These are phyloP conservation scores for Pelobates fuscus DNA, from an alignment of 2,113 vertebrate genomes.

Conservation along the genomic window DNA sequence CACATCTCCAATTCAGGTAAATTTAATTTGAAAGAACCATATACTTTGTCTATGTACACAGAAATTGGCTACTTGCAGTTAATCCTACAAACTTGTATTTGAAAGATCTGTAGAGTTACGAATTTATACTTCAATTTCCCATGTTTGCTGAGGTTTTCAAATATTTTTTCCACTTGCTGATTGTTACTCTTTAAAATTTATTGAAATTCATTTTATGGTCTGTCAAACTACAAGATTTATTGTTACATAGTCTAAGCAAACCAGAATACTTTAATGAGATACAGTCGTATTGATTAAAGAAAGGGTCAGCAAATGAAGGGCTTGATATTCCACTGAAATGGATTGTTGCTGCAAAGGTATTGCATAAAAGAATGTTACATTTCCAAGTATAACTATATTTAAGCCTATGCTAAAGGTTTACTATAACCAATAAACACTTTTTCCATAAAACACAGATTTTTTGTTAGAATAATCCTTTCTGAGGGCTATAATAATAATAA, in stretches of 20 bases:
- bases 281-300: conserved; percentile 49
- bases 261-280: conserved; percentile 51
- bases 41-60: background rate
- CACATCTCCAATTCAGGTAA: background rate
- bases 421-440: too few relatives aligned
- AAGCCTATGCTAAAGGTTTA: too few relatives aligned
- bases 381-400: too few relatives aligned
- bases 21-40: background rate
- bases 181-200: conserved; percentile 49
- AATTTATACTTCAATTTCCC: conserved; percentile 48
- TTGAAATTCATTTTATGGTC: conserved; percentile 50
- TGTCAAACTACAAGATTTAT: conserved; percentile 50
- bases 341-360: conserved; percentile 29
- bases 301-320: conserved; percentile 47
- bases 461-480: too few relatives aligned
- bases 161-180: conserved; percentile 46
- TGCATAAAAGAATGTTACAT: too few relatives aligned
- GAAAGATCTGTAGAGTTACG: conserved; percentile 21
- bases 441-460: too few relatives aligned
- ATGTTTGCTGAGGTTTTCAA: conserved; percentile 47
- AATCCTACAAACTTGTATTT: conserved; percentile 37
- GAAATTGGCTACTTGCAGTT: conserved; percentile 12
- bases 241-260: conserved; percentile 48
- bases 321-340: conserved; percentile 38
- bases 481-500: too few relatives aligned